Evolutionary conservation across 2,888 invertebrate species (phyloP).

Genomic region (Sipunculus nudus): DNA sequence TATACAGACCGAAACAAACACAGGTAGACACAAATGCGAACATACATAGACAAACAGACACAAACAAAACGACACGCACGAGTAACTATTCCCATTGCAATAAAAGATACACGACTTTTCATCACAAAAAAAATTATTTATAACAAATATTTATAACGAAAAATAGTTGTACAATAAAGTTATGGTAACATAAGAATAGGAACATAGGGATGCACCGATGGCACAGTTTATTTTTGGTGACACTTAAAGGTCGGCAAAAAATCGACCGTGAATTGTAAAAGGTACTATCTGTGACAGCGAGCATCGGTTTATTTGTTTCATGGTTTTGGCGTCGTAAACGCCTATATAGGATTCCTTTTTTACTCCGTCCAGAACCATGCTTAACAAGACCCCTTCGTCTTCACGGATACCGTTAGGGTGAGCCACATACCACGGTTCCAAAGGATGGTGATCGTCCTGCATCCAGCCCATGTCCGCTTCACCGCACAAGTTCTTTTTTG

Average conservation of each 20-base stretch:
- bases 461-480: slow-evolving; percentile 45
- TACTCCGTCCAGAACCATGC: slow-evolving; percentile 52
- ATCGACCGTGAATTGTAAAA: slow-evolving; percentile 58
- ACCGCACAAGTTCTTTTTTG: slow-evolving; percentile 56
- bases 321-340: slow-evolving; percentile 50
- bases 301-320: slow-evolving; percentile 47
- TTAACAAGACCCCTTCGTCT: slow-evolving; percentile 58
- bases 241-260: slow-evolving; percentile 40
- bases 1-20: no score
- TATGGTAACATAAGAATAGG: no score
- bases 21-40: no score
- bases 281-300: slow-evolving; percentile 54
- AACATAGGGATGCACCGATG: no score
- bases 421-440: slow-evolving; percentile 58
- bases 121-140: no score
- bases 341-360: slow-evolving; percentile 47
- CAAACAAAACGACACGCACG: no score
- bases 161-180: no score
- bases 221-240: no score
- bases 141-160: no score
- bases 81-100: no score
- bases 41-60: no score
- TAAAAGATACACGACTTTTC: no score
- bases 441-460: slow-evolving; percentile 46
- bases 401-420: slow-evolving; percentile 44